Conservation (phyloP, 2,888 invertebrate genomes). For the Plebejus argus region DNA sequence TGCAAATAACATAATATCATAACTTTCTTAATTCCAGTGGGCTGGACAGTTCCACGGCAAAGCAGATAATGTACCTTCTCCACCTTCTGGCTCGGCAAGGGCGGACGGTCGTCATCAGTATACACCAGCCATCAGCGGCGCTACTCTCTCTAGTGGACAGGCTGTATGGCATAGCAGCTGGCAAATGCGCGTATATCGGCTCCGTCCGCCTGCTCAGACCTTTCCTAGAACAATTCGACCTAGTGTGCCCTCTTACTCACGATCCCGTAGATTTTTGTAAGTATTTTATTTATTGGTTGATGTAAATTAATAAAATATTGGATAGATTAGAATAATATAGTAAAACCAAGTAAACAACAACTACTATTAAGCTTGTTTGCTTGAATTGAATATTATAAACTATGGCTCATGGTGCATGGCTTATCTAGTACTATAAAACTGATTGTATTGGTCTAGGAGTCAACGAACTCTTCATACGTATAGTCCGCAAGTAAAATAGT, state of each 20-base stretch:
- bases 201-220: slow-evolving; percentile 87
- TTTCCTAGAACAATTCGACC: slow-evolving; percentile 85
- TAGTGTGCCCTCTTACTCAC: slow-evolving; percentile 92
- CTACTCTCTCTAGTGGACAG: slow-evolving; percentile 94
- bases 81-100: slow-evolving; percentile 91
- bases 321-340: too few relatives aligned
- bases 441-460: too few relatives aligned
- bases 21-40: slow-evolving; percentile 58
- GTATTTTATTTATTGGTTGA: slow-evolving; percentile 50
- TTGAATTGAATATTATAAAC: too few relatives aligned
- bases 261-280: slow-evolving; percentile 95
- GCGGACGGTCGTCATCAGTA: slow-evolving; percentile 92
- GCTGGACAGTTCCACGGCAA: slow-evolving; percentile 84
- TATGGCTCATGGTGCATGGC: too few relatives aligned
- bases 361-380: too few relatives aligned
- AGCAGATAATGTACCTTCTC: slow-evolving; percentile 89
- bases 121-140: slow-evolving; percentile 95
- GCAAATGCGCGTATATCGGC: slow-evolving; percentile 90
- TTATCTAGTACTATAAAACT: too few relatives aligned
- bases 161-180: slow-evolving; percentile 90
- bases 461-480: too few relatives aligned
- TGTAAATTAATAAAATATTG: too few relatives aligned
- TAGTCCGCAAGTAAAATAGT: not conserved
- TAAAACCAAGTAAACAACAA: too few relatives aligned
- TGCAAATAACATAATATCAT: not conserved